Base-by-base conservation (phyloP, 2,797 vertebrate genomes). In the Megaceryle alcyon region DNA sequence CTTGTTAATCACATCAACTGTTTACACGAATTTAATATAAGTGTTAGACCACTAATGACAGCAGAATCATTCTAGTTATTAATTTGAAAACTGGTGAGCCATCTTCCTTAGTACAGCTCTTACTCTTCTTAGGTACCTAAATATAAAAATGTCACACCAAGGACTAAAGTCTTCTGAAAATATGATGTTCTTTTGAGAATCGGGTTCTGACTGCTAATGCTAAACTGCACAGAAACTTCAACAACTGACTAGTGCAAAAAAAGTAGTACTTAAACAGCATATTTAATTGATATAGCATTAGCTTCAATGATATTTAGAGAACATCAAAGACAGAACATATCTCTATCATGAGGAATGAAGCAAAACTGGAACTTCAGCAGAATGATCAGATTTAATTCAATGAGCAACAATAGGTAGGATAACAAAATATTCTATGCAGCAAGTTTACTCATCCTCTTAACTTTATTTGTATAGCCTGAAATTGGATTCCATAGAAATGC, bases 391-490 rank as follows among this genome's bases (percentile, higher is more conserved):
- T 94, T 94, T 76, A 83, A 93, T 95, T 94, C 77, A 91, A 56
- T 44, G 35, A 83, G 41, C 77, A 90, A 76, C 72, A 92, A 76
- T 83, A 28, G 76, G 51, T 69, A 65, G 90, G 80, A 92, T 95
- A 86, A 84, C 75, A 94, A 92, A 95, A 92, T 94, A 88, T 68
- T 89, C 88, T 73, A 49, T 86, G 87, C 77, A 90, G 90, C 63
- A 86, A 95, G 90, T 96, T 96, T 96, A 96, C 77, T 96, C 77
- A 94, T 94, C 87, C 82, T 96, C 82, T 95, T 94, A 94, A 93
- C 83, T 94, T 92, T 95, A 94, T 97, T 96, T 95, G 92, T 90
- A 73, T 63, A 95, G 86, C 63, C 90, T 93, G 91, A 95, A 96
- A 96, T 93, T 95, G 82, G 83, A 92, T 96, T 97, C 88, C 69